Evolutionary conservation across 2,113 vertebrate species (phyloP).

Genomic region (Archilochus colubris): DNA sequence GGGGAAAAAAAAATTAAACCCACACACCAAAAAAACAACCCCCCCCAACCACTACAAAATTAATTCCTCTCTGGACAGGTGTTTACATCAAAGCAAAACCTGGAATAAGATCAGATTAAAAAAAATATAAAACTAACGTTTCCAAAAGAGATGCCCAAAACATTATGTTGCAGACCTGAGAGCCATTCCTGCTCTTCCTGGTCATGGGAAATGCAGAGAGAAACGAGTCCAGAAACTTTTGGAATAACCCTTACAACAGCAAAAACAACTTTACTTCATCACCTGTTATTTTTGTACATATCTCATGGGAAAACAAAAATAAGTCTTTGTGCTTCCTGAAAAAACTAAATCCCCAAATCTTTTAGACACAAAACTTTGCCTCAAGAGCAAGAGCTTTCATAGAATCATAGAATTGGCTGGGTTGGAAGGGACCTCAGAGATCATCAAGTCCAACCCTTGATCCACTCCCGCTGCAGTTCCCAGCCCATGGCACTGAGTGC

Average conservation of each 20-base stretch:
- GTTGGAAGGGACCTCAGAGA: too few species aligned
- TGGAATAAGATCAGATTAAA: neutral
- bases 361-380: neutral
- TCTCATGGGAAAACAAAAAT: neutral
- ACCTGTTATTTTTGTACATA: neutral
- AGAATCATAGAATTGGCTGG: too few species aligned
- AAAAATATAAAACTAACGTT: neutral
- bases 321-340: neutral
- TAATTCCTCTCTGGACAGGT: neutral
- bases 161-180: neutral
- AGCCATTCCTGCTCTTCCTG: neutral
- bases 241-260: neutral
- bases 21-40: too few species aligned
- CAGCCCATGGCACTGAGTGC: too few species aligned
- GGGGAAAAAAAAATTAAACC: neutral
- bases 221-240: neutral
- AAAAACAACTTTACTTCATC: neutral
- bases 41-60: neutral
- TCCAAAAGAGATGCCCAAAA: neutral
- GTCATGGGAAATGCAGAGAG: neutral
- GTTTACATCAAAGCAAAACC: neutral
- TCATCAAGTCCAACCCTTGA: too few species aligned
- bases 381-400: neutral
- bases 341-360: neutral
- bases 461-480: too few species aligned